phyloP scores from a whole-genome alignment of 64 coral and sea anemone genomes.

The Porites australiensis region DNA sequence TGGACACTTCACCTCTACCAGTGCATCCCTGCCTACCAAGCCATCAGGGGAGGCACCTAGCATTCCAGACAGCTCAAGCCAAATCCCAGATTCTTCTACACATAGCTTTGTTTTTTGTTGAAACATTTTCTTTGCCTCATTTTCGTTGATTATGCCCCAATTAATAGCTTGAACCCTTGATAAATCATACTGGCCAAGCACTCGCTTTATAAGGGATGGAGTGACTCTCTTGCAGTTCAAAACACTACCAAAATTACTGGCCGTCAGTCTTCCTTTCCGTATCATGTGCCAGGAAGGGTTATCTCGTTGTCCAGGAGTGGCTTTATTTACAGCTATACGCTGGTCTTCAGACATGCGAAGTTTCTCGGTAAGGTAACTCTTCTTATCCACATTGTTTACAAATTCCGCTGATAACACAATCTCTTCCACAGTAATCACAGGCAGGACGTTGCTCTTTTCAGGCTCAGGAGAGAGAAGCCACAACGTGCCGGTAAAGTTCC shows the following conservation, averaged over 20 bases:
- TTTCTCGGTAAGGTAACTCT: slow-evolving; percentile 45
- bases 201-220: slow-evolving; percentile 66
- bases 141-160: slow-evolving; percentile 65
- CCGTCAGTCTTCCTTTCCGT: slow-evolving; percentile 47
- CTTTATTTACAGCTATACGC: slow-evolving; percentile 6
- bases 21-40: slow-evolving; percentile 37
- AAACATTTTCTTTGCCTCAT: slow-evolving; percentile 58
- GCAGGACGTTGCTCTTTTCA: slow-evolving; percentile 21
- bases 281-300: slow-evolving; percentile 46
- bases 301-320: background rate
- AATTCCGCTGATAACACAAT: slow-evolving; percentile 60
- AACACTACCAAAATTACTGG: slow-evolving; percentile 51
- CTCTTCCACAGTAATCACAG: slow-evolving; percentile 48
- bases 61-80: slow-evolving; percentile 46
- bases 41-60: slow-evolving; percentile 69
- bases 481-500: slow-evolving; percentile 61
- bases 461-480: slow-evolving; percentile 67
- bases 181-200: slow-evolving; percentile 69
- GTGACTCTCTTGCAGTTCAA: slow-evolving; percentile 50
- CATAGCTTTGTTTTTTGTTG: slow-evolving; percentile 3
- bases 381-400: slow-evolving; percentile 47
- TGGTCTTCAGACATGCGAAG: slow-evolving; percentile 24
- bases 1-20: slow-evolving; percentile 66
- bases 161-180: slow-evolving; percentile 58
- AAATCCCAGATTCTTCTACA: slow-evolving; percentile 33